phyloP scores from a whole-genome alignment of 53 echinoderm and acorn worm genomes.

The Echinometra lucunter region DNA sequence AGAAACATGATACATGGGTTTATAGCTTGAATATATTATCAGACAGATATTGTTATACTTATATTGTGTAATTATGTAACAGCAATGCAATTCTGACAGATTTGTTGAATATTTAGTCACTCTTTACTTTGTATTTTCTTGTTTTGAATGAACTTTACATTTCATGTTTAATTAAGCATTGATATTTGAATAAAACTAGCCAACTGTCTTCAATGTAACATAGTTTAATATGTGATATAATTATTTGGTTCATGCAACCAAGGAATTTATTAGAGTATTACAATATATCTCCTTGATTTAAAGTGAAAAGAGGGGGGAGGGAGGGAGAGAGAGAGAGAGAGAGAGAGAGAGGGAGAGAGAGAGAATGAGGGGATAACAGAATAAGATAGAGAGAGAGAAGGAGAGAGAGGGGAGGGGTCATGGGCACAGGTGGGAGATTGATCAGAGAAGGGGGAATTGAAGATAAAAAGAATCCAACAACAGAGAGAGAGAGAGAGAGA shows the following conservation, averaged over 20 bases:
- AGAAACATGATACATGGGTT: neutral
- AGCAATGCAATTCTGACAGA: slow-evolving; percentile 44
- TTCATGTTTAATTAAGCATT: slow-evolving; percentile 60
- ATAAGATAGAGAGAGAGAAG: neutral
- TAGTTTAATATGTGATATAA: neutral
- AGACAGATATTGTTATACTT: slow-evolving; percentile 15
- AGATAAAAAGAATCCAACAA: too few species aligned
- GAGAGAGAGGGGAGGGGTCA: neutral
- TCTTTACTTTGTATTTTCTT: slow-evolving; percentile 43
- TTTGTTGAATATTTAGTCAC: slow-evolving; percentile 39
- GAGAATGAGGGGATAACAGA: neutral
- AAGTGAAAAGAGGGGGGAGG: too few species aligned
- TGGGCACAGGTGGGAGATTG: too few species aligned
- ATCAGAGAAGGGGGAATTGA: too few species aligned
- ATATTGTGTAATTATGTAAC: slow-evolving; percentile 12
- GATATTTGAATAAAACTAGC: slow-evolving; percentile 61
- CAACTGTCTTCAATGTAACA: slow-evolving; percentile 57
- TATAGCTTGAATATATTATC: slow-evolving; percentile 19
- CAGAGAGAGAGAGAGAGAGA: neutral
- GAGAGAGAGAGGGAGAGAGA: neutral
- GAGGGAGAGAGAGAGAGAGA: neutral
- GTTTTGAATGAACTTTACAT: slow-evolving; percentile 58
- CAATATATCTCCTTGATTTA: too few species aligned
- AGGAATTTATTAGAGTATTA: too few species aligned
- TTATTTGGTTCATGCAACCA: neutral